Conservation (phyloP, 2,113 vertebrate genomes). For the Sorex fumeus region DNA sequence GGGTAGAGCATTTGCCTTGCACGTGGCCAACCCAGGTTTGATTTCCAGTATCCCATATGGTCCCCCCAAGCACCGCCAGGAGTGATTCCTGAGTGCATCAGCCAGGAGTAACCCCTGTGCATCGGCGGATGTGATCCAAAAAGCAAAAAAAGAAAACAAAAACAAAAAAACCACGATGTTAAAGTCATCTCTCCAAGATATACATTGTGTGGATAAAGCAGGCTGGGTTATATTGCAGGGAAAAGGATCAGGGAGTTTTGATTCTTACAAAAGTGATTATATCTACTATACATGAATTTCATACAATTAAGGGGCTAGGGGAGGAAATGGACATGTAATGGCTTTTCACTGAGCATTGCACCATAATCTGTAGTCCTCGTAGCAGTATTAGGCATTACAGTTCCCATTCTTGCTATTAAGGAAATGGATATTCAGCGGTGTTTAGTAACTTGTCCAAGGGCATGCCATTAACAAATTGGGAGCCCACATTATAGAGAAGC, state of each 20-base stretch:
- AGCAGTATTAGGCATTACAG: constrained; percentile 4
- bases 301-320: constrained; percentile 34
- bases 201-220: constrained; percentile 38
- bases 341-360: constrained; percentile 23
- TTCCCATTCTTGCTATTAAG: constrained; percentile 39
- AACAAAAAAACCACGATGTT: constrained; percentile 51
- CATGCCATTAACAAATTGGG: constrained; percentile 11
- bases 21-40: too few relatives aligned
- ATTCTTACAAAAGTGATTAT: constrained; percentile 55
- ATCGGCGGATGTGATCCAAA: too few relatives aligned
- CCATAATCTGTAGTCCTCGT: constrained; percentile 39
- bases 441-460: constrained; percentile 35
- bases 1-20: too few relatives aligned
- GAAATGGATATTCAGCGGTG: constrained; percentile 35
- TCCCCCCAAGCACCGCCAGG: too few relatives aligned
- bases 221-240: constrained; percentile 54
- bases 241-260: constrained; percentile 21
- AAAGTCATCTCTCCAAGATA: constrained; percentile 66
- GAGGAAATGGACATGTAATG: constrained; percentile 55
- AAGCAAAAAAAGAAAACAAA: constrained; percentile 2
- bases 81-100: too few relatives aligned
- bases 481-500: background rate
- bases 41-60: too few relatives aligned
- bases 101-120: too few relatives aligned
- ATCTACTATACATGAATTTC: constrained; percentile 44